phyloP scores from a whole-genome alignment of 2,113 vertebrate genomes.

The Mustela lutreola region DNA sequence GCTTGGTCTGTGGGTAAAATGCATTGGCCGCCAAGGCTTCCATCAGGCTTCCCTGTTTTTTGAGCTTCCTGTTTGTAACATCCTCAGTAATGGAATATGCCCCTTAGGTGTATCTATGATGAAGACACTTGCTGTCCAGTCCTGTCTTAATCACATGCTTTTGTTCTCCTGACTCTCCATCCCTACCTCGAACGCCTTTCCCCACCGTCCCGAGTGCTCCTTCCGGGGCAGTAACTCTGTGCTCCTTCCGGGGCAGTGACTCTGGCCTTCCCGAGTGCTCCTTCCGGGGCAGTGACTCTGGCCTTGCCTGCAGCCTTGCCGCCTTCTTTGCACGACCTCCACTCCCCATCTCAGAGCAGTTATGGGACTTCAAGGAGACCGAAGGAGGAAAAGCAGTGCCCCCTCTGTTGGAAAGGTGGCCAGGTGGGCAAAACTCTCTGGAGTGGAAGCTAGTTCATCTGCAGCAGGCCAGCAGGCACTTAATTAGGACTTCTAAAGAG shows the following conservation, averaged over 20 bases:
- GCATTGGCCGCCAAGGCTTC: fast-evolving
- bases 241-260: no score
- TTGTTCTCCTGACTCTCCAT: not conserved
- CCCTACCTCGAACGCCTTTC: fast-evolving
- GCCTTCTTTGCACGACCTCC: not conserved
- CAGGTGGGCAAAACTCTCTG: not conserved
- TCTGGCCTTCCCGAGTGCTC: not conserved
- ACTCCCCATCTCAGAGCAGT: not conserved
- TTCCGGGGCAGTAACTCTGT: no score
- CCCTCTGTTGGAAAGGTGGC: not conserved
- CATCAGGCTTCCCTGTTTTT: not conserved
- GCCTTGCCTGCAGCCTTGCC: not conserved
- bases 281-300: not conserved
- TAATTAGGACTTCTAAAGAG: not conserved
- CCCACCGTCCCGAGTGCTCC: not conserved
- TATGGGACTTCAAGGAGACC: no score
- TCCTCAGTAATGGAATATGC: not conserved
- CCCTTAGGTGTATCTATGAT: not conserved
- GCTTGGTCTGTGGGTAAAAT: not conserved
- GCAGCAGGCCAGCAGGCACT: fast-evolving
- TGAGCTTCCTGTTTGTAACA: not conserved
- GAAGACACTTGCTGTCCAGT: not conserved
- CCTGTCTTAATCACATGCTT: not conserved
- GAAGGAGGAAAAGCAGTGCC: not conserved
- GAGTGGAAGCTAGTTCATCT: not conserved